phyloP scores from a whole-genome alignment of 1,140 invertebrate genomes.

The Prorops nasuta region DNA sequence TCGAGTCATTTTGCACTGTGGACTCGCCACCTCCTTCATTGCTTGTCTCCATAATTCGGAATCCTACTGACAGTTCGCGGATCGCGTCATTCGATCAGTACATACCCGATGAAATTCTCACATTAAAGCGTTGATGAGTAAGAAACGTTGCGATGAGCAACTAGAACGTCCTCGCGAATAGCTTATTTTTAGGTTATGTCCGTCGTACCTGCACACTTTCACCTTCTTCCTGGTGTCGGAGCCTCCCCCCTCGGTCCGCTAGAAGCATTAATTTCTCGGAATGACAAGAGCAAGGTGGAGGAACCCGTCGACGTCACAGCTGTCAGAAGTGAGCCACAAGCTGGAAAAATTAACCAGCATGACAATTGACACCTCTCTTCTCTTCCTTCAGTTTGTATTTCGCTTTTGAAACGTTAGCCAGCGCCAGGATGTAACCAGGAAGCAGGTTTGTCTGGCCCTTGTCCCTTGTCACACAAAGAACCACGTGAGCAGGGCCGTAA shows the following conservation, averaged over 20 bases:
- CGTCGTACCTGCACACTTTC: constrained; percentile 23
- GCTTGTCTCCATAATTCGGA: constrained; percentile 27
- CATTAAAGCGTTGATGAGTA: neutral
- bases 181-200: constrained; percentile 33
- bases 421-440: too few species aligned
- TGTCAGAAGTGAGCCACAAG: neutral
- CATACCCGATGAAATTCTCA: constrained; percentile 14
- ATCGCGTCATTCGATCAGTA: constrained; percentile 13
- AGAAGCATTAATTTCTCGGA: constrained; percentile 27
- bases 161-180: neutral
- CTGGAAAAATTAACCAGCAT: constrained; percentile 7
- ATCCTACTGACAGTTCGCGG: neutral
- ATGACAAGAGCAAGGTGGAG: neutral
- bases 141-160: neutral
- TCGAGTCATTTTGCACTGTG: constrained; percentile 5
- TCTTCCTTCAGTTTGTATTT: too few species aligned
- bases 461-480: too few species aligned
- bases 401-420: too few species aligned
- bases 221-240: constrained; percentile 22
- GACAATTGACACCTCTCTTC: too few species aligned
- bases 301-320: neutral
- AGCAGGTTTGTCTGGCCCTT: too few species aligned
- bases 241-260: neutral
- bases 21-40: constrained; percentile 26
- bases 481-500: too few species aligned